Percentiles rank a stretch among this genome's conserved stretches.
phyloP scores from a whole-genome alignment of 2,888 invertebrate species.

The Eristalis pertinax region DNA sequence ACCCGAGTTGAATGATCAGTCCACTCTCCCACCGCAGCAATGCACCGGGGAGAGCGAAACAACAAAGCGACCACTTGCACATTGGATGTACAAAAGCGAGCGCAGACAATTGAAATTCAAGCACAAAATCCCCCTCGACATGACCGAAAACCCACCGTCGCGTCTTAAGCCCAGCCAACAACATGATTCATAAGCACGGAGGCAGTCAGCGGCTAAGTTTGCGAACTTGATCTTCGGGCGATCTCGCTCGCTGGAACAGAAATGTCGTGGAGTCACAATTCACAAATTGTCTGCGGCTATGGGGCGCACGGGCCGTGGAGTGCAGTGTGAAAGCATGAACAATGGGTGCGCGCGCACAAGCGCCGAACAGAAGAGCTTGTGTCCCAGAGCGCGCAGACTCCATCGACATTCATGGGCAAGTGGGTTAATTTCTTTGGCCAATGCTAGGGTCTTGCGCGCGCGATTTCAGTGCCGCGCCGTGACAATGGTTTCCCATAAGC shows the following conservation, averaged over 20 bases:
- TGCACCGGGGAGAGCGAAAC: neutral
- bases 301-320: neutral
- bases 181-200: constrained; percentile 69
- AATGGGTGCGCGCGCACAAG: constrained; percentile 60
- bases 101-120: constrained; percentile 30
- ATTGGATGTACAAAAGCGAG: constrained; percentile 3
- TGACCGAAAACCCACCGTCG: constrained; percentile 16
- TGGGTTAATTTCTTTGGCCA: constrained; percentile 70
- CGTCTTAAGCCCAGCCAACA: constrained; percentile 34
- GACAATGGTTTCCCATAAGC: constrained; percentile 61
- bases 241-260: constrained; percentile 38
- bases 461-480: constrained; percentile 14
- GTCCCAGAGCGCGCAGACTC: neutral
- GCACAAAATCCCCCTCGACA: constrained; percentile 27
- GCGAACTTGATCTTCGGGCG: constrained; percentile 71
- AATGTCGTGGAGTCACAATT: constrained; percentile 69
- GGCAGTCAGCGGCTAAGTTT: constrained; percentile 68
- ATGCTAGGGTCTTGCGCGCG: constrained; percentile 62
- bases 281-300: constrained; percentile 58
- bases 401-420: constrained; percentile 37
- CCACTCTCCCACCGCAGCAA: constrained; percentile 5
- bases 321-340: constrained; percentile 58
- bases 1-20: constrained; percentile 55
- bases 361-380: constrained; percentile 40
- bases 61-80: constrained; percentile 47